A percentile compares a stretch with the other conserved stretches of the same genome.
phyloP scores from a whole-genome alignment of 2,797 vertebrate genomes.

The Esox masquinongy region DNA sequence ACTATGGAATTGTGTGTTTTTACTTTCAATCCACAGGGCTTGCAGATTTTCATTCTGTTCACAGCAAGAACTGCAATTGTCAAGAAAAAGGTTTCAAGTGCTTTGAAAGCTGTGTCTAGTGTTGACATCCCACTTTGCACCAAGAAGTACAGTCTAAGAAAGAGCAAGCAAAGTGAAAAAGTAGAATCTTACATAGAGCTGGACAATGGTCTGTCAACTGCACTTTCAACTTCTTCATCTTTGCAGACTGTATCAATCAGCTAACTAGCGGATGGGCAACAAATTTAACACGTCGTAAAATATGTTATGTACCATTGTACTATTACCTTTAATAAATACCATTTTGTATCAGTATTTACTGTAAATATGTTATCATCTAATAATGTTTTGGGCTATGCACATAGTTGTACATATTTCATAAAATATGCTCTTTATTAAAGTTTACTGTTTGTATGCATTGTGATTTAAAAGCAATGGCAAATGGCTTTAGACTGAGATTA shows the following conservation, averaged over 20 bases:
- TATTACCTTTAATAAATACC: not conserved
- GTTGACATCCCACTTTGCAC: constrained; percentile 13
- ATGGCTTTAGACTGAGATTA: too few relatives aligned
- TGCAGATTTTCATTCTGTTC: constrained; percentile 70
- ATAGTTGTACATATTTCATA: not conserved
- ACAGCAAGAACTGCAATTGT: constrained; percentile 44
- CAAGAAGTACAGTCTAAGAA: constrained; percentile 22
- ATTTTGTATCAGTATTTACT: not conserved
- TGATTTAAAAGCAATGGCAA: not conserved
- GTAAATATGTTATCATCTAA: too few relatives aligned
- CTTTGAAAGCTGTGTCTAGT: not conserved
- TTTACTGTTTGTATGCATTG: not conserved
- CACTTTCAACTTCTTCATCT: not conserved
- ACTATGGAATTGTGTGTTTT: not conserved
- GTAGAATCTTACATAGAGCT: not conserved
- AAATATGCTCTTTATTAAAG: too few relatives aligned
- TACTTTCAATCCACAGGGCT: constrained; percentile 46
- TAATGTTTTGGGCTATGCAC: not conserved
- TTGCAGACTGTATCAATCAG: not conserved
- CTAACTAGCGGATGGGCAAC: constrained; percentile 13
- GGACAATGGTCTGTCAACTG: constrained; percentile 16
- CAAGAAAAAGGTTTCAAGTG: constrained; percentile 4
- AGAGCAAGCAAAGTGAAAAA: not conserved
- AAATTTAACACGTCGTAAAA: not conserved
- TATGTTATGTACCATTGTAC: not conserved